Conservation (phyloP, 1,140 invertebrate species). For the Dendroctonus valens region DNA sequence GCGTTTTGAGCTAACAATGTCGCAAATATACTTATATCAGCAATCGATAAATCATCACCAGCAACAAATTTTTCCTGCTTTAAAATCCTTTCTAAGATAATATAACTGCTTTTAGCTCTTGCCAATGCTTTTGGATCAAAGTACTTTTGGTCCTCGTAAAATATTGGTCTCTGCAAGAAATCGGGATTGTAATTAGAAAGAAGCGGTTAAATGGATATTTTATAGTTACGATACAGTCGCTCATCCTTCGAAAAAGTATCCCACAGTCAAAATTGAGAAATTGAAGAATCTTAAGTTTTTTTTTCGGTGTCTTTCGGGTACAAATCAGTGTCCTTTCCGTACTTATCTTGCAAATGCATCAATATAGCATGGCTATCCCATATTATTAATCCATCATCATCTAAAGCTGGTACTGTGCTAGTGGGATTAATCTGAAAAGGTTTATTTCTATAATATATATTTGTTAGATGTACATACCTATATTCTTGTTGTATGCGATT, state of each 20-base stretch:
- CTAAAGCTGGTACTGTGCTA: conserved; percentile 65
- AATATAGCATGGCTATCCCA: conserved; percentile 64
- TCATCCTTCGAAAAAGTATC: conserved; percentile 48
- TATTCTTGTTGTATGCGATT: not conserved
- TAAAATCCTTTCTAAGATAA: conserved; percentile 37
- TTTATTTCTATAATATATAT: not conserved
- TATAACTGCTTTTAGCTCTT: conserved; percentile 25
- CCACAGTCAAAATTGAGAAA: conserved; percentile 56
- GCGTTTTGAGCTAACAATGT: conserved; percentile 22
- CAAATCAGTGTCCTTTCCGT: conserved; percentile 56
- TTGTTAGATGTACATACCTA: not conserved
- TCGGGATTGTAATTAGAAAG: not conserved
- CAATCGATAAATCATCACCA: conserved; percentile 35
- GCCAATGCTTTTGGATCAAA: conserved; percentile 15
- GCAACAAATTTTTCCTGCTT: conserved; percentile 32
- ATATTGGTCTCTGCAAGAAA: conserved; percentile 29
- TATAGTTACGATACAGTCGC: conserved; percentile 31
- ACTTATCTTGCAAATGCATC: conserved; percentile 59
- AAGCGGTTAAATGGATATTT: not conserved
- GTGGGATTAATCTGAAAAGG: conserved; percentile 60
- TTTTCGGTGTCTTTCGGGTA: conserved; percentile 61
- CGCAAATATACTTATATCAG: conserved; percentile 38
- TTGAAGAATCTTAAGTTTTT: conserved; percentile 57
- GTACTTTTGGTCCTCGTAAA: conserved; percentile 23
- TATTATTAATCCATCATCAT: conserved; percentile 62